Conservation (phyloP, 1,140 invertebrate species). For the Eciton burchellii region DNA sequence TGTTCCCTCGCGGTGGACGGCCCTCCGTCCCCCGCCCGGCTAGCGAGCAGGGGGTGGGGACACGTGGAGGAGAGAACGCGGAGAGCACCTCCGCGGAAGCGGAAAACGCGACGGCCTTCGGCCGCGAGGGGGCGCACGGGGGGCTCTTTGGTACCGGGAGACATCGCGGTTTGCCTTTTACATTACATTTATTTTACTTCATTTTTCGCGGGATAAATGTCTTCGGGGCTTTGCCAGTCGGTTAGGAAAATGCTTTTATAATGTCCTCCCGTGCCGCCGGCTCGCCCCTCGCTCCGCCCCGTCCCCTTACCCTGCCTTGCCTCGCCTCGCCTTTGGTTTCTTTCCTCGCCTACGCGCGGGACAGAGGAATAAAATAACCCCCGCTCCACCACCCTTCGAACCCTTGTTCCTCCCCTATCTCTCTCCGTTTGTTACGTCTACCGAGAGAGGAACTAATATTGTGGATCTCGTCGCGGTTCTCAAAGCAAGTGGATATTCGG, state of each 20-base stretch:
- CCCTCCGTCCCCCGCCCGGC: constrained; percentile 21
- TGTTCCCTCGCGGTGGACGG: constrained; percentile 25
- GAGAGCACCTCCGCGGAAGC: constrained; percentile 9
- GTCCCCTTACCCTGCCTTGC: neutral
- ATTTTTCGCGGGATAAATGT: constrained; percentile 76
- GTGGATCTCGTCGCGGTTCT: constrained; percentile 52
- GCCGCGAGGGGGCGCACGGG: neutral
- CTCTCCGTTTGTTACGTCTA: constrained; percentile 66
- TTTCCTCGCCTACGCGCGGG: constrained; percentile 30
- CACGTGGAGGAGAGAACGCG: constrained; percentile 47
- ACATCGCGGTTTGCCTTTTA: constrained; percentile 73
- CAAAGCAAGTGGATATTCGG: constrained; percentile 64
- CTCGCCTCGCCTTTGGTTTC: constrained; percentile 37
- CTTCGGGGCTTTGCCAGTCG: constrained; percentile 76
- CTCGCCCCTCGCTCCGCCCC: neutral
- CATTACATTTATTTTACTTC: constrained; percentile 79
- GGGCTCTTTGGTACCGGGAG: constrained; percentile 54
- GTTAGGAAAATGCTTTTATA: constrained; percentile 77
- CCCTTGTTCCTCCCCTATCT: neutral
- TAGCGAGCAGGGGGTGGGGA: neutral
- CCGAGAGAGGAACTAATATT: constrained; percentile 67
- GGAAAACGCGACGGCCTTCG: constrained; percentile 33
- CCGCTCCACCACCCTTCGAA: no score
- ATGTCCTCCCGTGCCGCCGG: constrained; percentile 61
- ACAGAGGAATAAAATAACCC: constrained; percentile 68